Evolutionary conservation across 2,797 vertebrate genomes (phyloP).

Genomic region (Gambusia yucatana): DNA sequence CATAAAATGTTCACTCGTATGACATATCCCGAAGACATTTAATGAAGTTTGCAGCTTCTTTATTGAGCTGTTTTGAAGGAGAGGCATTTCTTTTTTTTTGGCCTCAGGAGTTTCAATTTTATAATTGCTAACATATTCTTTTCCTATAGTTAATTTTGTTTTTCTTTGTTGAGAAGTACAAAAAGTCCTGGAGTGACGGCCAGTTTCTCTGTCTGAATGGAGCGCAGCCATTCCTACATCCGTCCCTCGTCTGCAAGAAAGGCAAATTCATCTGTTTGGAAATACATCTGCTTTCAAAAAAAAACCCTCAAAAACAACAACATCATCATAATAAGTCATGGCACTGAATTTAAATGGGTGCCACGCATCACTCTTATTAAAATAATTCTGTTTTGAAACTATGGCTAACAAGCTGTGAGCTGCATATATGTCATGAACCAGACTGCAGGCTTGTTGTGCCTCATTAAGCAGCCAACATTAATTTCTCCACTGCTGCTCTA

Average conservation of each 20-base stretch:
- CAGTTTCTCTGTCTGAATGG: neutral
- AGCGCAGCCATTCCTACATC: neutral
- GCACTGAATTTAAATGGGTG: neutral
- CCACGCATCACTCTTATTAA: neutral
- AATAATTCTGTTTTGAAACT: neutral
- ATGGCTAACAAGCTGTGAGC: neutral
- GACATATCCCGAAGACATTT: neutral
- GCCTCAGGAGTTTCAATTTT: neutral
- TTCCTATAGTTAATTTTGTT: neutral
- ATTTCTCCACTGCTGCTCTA: neutral
- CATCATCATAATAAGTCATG: neutral
- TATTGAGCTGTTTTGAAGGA: too few relatives aligned
- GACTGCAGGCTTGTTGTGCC: neutral
- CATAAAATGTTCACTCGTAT: neutral
- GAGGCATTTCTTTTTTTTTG: neutral
- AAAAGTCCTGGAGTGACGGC: neutral
- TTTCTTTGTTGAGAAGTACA: neutral
- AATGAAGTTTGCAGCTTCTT: neutral
- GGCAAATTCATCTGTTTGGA: neutral
- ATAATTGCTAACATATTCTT: neutral
- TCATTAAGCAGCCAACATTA: neutral
- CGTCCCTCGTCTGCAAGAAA: neutral
- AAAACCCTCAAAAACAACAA: too few relatives aligned
- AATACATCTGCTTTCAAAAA: neutral
- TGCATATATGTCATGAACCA: neutral